Percentiles rank a stretch among this genome's conserved stretches.
phyloP scores from a whole-genome alignment of 2,797 vertebrate species.

The Gallinago solitaria region DNA sequence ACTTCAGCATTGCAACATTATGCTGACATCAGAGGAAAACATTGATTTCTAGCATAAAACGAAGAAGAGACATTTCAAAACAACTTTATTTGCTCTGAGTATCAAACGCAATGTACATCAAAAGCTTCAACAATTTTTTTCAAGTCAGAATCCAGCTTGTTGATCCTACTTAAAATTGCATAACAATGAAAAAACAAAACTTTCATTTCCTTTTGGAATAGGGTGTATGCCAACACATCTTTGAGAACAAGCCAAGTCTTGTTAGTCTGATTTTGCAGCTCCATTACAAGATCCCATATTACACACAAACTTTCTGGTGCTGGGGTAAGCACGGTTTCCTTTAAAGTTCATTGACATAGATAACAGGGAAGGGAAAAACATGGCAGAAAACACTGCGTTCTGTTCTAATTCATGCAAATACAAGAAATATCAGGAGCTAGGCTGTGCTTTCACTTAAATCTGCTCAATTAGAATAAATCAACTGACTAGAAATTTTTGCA shows the following conservation, averaged over 20 bases:
- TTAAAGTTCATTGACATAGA: background rate
- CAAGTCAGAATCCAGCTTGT: background rate
- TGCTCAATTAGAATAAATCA: background rate
- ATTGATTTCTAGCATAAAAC: background rate
- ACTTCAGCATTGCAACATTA: background rate
- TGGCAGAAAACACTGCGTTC: background rate
- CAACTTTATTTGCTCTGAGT: background rate
- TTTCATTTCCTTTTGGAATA: background rate
- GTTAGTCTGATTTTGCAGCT: background rate
- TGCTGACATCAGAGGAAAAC: background rate
- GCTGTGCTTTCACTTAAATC: background rate
- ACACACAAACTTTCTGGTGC: background rate
- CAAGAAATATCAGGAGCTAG: background rate
- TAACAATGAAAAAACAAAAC: background rate
- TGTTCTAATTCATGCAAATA: background rate
- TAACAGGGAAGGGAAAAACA: background rate
- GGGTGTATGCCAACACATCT: background rate
- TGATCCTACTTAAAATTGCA: background rate
- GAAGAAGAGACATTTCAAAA: background rate
- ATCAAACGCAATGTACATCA: background rate
- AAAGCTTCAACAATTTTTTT: background rate
- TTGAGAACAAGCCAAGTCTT: background rate
- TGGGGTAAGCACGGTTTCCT: background rate
- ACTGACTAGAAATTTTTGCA: background rate
- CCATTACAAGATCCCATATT: background rate